A percentile compares a stretch with the other conserved stretches of the same genome.
Evolutionary conservation across 2,113 vertebrate species (phyloP).

Genomic region (Aspiorhynchus laticeps): DNA sequence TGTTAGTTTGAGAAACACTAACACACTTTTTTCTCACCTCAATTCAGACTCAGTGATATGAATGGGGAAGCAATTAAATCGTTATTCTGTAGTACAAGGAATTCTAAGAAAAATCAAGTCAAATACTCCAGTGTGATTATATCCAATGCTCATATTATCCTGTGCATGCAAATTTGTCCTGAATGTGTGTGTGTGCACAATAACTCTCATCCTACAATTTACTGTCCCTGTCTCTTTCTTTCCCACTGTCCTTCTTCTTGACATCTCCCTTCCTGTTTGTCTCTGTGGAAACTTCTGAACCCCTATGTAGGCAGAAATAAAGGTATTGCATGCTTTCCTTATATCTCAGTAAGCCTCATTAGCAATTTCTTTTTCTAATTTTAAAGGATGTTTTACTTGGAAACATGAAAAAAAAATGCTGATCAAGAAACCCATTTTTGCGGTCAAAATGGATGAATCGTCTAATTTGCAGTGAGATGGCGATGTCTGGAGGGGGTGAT

Average conservation of each 20-base stretch:
- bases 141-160: background rate
- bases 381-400: background rate
- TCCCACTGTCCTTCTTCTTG: conserved; percentile 29
- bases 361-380: background rate
- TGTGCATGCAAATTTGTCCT: background rate
- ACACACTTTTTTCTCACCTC: background rate
- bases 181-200: conserved; percentile 1
- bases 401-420: background rate
- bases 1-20: background rate
- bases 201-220: conserved; percentile 11
- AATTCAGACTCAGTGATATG: background rate
- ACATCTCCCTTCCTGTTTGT: conserved; percentile 29
- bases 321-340: conserved; percentile 80
- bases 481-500: background rate
- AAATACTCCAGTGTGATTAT: background rate
- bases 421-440: background rate
- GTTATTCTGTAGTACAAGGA: background rate
- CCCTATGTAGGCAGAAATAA: conserved; percentile 93
- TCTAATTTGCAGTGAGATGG: background rate
- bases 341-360: conserved; percentile 54
- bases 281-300: conserved; percentile 66
- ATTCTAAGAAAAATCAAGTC: background rate
- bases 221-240: conserved; percentile 47
- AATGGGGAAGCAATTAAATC: background rate
- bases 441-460: background rate